Evolutionary conservation across 1,140 invertebrate genomes (phyloP).

Genomic region (Tetramorium simillimum): DNA sequence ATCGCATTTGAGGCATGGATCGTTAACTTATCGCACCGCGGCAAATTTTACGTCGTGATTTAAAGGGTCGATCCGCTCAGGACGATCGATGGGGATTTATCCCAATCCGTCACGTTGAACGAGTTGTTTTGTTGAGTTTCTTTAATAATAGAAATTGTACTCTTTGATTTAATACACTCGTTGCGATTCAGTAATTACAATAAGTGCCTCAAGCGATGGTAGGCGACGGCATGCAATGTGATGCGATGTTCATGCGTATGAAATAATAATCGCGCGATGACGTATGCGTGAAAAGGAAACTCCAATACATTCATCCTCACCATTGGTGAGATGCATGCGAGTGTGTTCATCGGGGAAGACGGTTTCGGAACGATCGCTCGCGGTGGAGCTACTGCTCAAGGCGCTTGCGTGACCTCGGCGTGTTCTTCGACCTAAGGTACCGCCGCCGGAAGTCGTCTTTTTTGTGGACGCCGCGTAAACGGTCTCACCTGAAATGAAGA

Average conservation of each 20-base stretch:
- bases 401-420: conserved; percentile 79
- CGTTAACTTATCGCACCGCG: conserved; percentile 78
- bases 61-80: conserved; percentile 51
- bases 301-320: conserved; percentile 56
- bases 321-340: conserved; percentile 79
- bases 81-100: conserved; percentile 62
- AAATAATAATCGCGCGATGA: conserved; percentile 40
- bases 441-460: conserved; percentile 79
- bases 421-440: conserved; percentile 77
- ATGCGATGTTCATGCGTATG: conserved; percentile 18
- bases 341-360: conserved; percentile 78
- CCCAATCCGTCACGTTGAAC: background rate
- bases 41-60: conserved; percentile 76
- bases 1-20: conserved; percentile 77
- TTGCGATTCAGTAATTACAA: background rate
- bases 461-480: conserved; percentile 84
- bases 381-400: conserved; percentile 79
- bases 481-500: conserved; percentile 80
- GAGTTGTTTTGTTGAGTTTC: background rate
- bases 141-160: background rate
- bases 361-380: conserved; percentile 79
- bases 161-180: background rate
- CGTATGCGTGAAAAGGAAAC: background rate
- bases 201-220: background rate
- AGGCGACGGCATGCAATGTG: conserved; percentile 3